Conservation (phyloP, 2,797 vertebrate genomes). For the Hozukius guyotensis region DNA sequence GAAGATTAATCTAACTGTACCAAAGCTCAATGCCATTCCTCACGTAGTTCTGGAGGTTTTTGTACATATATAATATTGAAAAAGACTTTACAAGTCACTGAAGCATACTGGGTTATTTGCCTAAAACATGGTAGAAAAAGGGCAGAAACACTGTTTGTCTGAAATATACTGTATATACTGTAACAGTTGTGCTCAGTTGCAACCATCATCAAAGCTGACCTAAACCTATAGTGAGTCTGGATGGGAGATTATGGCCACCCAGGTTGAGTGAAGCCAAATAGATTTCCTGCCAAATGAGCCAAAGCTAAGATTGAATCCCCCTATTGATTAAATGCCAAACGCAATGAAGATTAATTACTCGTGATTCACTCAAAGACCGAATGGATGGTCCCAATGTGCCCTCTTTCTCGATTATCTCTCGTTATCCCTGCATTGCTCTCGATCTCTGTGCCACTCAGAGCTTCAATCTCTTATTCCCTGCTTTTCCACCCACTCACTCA, state of each 20-base stretch:
- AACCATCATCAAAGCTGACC: slow-evolving; percentile 26
- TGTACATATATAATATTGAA: not conserved
- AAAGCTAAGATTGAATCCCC: slow-evolving; percentile 71
- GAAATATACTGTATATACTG: not conserved
- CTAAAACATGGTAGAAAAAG: not conserved
- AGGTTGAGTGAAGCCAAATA: slow-evolving; percentile 73
- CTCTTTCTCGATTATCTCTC: slow-evolving; percentile 71
- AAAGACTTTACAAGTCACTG: not conserved
- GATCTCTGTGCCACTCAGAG: slow-evolving; percentile 44
- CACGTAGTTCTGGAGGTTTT: not conserved
- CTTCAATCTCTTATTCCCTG: slow-evolving; percentile 40
- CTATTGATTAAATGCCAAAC: slow-evolving; percentile 80
- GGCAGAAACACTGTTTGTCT: not conserved
- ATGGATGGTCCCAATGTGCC: slow-evolving; percentile 56
- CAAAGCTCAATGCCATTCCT: not conserved
- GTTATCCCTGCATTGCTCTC: slow-evolving; percentile 62
- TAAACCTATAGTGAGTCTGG: slow-evolving; percentile 38
- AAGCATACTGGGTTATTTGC: not conserved
- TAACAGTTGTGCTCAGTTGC: not conserved
- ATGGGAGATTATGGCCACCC: slow-evolving; percentile 56
- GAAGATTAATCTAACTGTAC: not conserved
- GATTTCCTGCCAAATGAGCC: slow-evolving; percentile 77
- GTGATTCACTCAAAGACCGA: slow-evolving; percentile 73
- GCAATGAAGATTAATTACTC: slow-evolving; percentile 80
- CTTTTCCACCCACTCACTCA: slow-evolving; percentile 33